These are phyloP conservation scores for Todiramphus chloris DNA, from an alignment of 2,113 vertebrate species.

Conservation along the genomic window DNA sequence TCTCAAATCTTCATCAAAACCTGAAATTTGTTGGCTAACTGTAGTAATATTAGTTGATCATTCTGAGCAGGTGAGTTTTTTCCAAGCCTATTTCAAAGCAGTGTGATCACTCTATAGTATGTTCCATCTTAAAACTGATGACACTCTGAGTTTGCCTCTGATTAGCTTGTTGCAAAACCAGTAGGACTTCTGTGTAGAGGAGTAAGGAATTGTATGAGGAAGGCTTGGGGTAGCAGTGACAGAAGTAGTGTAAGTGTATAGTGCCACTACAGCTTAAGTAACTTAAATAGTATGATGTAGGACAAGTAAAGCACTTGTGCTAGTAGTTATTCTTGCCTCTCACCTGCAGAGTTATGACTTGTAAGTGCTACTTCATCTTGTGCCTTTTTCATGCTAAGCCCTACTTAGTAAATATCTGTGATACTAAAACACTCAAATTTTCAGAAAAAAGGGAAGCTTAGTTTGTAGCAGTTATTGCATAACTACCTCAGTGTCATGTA, in stretches of 20 bases:
- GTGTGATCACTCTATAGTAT: background rate
- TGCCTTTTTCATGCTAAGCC: background rate
- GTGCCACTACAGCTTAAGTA: background rate
- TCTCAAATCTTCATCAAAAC: background rate
- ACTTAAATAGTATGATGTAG: background rate
- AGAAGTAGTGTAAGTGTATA: background rate
- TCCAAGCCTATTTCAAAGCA: background rate
- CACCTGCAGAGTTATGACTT: background rate
- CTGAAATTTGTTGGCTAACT: background rate
- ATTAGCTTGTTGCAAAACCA: background rate
- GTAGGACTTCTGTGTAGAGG: background rate
- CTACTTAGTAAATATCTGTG: background rate
- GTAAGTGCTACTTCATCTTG: background rate
- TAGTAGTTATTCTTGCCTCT: background rate
- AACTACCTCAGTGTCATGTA: background rate
- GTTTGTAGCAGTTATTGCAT: background rate
- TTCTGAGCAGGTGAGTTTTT: background rate
- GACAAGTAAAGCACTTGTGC: background rate
- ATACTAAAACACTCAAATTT: background rate
- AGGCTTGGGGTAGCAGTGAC: background rate
- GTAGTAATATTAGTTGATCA: background rate
- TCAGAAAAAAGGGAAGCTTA: background rate
- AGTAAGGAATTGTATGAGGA: background rate
- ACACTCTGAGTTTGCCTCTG: background rate
- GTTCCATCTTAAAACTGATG: background rate